Percentiles rank a stretch among this genome's conserved stretches.
These are phyloP conservation scores for Aphyosemion australe DNA, from an alignment of 2,113 vertebrate species.

Conservation along the genomic window DNA sequence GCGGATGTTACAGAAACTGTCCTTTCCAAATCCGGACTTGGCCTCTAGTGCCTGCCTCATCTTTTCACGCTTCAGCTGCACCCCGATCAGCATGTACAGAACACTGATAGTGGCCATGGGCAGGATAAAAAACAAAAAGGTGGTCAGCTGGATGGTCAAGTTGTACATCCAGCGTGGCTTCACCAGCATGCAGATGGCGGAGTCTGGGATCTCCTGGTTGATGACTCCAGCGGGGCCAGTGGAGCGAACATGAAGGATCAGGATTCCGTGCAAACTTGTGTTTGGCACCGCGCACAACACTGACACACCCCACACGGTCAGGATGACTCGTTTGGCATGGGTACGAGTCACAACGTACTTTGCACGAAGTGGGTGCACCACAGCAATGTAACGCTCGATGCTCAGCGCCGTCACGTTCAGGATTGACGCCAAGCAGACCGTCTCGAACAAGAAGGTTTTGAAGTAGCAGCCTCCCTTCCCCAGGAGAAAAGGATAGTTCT, in stretches of 20 bases:
- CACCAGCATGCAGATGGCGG: constrained; percentile 83
- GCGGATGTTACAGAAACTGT: constrained; percentile 60
- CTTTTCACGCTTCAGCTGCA: constrained; percentile 85
- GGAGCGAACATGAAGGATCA: constrained; percentile 57
- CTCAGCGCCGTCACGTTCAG: constrained; percentile 92
- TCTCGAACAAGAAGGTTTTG: constrained; percentile 90
- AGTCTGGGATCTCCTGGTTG: constrained; percentile 72
- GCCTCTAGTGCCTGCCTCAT: constrained; percentile 76
- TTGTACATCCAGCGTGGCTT: constrained; percentile 85
- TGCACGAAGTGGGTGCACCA: constrained; percentile 91
- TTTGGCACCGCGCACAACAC: constrained; percentile 90
- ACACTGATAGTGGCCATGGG: constrained; percentile 90
- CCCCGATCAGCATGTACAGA: constrained; percentile 89
- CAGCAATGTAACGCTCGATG: constrained; percentile 90
- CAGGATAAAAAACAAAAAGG: constrained; percentile 89
- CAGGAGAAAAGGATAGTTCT: constrained; percentile 92
- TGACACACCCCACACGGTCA: constrained; percentile 83
- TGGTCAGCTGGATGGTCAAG: constrained; percentile 87
- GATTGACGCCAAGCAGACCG: constrained; percentile 92
- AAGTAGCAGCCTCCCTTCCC: constrained; percentile 88
- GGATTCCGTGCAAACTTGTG: constrained; percentile 89
- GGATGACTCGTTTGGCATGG: constrained; percentile 86
- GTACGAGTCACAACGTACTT: constrained; percentile 87
- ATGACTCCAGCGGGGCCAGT: constrained; percentile 40
- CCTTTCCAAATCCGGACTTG: constrained; percentile 28